Percentiles rank a stretch among this genome's conserved stretches.
Evolutionary conservation across 2,888 invertebrate genomes (phyloP).

Genomic region (Plagiodera versicolora): DNA sequence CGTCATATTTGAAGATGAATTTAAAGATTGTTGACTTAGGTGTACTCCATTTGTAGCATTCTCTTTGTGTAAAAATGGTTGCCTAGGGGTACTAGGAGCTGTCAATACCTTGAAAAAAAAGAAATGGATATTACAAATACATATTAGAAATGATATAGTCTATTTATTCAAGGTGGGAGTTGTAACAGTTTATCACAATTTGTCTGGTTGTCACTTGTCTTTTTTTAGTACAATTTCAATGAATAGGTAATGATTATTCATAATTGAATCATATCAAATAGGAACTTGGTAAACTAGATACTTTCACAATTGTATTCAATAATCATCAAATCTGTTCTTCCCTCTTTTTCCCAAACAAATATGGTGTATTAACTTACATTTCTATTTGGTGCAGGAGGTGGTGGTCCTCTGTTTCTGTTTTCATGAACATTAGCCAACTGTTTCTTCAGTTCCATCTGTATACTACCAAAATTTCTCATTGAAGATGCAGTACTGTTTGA

Average conservation of each 20-base stretch:
- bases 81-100: constrained; percentile 22
- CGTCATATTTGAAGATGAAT: constrained; percentile 30
- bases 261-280: too few relatives aligned
- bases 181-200: too few relatives aligned
- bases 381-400: constrained; percentile 74
- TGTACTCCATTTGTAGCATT: constrained; percentile 35
- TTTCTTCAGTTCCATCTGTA: constrained; percentile 51
- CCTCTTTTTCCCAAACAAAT: too few relatives aligned
- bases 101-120: constrained; percentile 27
- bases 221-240: too few relatives aligned
- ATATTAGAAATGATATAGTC: neutral
- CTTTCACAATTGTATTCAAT: too few relatives aligned
- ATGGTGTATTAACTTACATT: constrained; percentile 40
- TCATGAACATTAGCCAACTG: constrained; percentile 52
- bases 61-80: constrained; percentile 24
- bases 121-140: neutral
- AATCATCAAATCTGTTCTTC: too few relatives aligned
- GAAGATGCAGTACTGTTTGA: constrained; percentile 30
- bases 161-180: too few relatives aligned
- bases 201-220: too few relatives aligned
- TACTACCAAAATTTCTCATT: constrained; percentile 43
- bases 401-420: constrained; percentile 69
- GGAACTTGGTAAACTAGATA: too few relatives aligned
- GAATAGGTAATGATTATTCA: too few relatives aligned
- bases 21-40: constrained; percentile 32